These are phyloP conservation scores for Rotaria socialis DNA, from an alignment of 2,888 invertebrate genomes.

Conservation along the genomic window DNA sequence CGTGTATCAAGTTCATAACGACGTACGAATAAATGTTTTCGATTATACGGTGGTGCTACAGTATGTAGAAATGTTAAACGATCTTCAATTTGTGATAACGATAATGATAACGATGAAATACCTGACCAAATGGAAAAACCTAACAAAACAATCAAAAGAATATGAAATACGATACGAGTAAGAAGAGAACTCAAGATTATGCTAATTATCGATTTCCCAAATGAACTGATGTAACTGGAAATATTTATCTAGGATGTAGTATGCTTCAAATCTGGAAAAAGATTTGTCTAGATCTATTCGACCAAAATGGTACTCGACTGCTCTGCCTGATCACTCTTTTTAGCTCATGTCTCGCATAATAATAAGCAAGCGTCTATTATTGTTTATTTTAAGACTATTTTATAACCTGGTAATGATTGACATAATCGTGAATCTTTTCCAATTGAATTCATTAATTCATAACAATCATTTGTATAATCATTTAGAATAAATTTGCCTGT, in stretches of 20 bases:
- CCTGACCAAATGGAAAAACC: slow-evolving; percentile 24
- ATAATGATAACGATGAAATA: neutral
- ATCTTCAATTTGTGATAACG: neutral
- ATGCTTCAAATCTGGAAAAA: too few species aligned
- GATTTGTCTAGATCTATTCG: too few species aligned
- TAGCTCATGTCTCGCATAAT: neutral
- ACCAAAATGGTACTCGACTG: too few species aligned
- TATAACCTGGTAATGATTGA: slow-evolving; percentile 3
- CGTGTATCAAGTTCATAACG: neutral
- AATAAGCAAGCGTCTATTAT: too few species aligned
- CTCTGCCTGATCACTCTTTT: neutral
- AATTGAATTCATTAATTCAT: neutral
- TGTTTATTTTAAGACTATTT: neutral
- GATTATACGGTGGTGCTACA: neutral
- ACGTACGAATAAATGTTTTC: slow-evolving; percentile 1
- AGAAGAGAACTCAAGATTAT: too few species aligned
- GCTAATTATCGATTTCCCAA: too few species aligned
- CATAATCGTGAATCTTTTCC: neutral
- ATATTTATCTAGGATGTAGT: too few species aligned
- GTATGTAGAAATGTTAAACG: slow-evolving; percentile 16
- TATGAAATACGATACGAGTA: too few species aligned
- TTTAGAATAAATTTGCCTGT: neutral
- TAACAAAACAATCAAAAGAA: neutral
- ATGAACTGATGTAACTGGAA: too few species aligned
- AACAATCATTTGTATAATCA: slow-evolving; percentile 6